A percentile compares a stretch with the other conserved stretches of the same genome.
These are phyloP conservation scores for Clinocottus analis DNA, from an alignment of 2,113 vertebrate genomes.

Conservation along the genomic window DNA sequence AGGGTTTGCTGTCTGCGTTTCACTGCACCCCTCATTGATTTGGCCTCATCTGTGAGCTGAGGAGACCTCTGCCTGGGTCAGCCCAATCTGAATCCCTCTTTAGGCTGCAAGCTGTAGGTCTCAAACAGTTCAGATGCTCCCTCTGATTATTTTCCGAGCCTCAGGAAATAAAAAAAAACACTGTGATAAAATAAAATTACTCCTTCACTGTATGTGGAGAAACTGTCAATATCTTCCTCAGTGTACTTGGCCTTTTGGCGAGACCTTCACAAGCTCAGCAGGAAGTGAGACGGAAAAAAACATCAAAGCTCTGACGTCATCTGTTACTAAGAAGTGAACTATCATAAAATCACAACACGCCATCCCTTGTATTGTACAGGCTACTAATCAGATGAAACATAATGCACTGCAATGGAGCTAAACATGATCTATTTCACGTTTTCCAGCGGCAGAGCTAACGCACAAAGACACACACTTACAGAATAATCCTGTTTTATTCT, in stretches of 20 bases:
- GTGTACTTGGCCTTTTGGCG: conserved; percentile 22
- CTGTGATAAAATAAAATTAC: conserved; percentile 47
- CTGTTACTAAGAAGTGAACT: not conserved
- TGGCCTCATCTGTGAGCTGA: conserved; percentile 54
- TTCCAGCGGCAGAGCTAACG: conserved; percentile 19
- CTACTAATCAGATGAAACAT: conserved; percentile 35
- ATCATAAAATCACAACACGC: conserved; percentile 5
- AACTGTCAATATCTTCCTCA: conserved; percentile 27
- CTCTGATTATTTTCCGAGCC: conserved; percentile 54
- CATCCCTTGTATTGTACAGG: not conserved
- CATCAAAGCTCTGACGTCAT: conserved; percentile 9
- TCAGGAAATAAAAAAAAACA: conserved; percentile 32
- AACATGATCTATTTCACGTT: conserved; percentile 17
- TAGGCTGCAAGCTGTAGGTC: conserved; percentile 46
- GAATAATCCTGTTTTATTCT: conserved; percentile 23
- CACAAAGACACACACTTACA: conserved; percentile 34
- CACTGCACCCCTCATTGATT: conserved; percentile 71
- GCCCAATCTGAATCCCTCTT: conserved; percentile 58
- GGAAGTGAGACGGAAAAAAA: conserved; percentile 34
- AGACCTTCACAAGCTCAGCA: conserved; percentile 19
- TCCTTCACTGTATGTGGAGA: conserved; percentile 26
- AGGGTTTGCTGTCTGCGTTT: conserved; percentile 62
- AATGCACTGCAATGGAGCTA: conserved; percentile 19
- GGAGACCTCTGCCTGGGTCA: conserved; percentile 62
- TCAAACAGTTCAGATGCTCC: conserved; percentile 58